Conservation (phyloP, 37 sponge, comb jelly and placozoan genomes). For the Beroe forskalii region DNA sequence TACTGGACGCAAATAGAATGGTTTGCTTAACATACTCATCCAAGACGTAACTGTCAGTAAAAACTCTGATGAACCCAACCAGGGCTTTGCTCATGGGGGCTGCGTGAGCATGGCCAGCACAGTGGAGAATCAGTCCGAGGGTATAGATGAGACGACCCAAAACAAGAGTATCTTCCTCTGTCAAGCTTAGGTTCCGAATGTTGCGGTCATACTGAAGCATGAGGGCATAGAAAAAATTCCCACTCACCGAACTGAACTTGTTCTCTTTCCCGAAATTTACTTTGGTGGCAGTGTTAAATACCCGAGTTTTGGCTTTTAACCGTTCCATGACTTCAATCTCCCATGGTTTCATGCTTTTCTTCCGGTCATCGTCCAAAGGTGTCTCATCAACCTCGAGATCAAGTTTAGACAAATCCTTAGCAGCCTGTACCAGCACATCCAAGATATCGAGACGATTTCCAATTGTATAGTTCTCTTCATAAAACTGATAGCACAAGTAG, state of each 20-base stretch:
- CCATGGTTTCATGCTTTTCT: constrained; percentile 54
- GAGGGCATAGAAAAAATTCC: constrained; percentile 61
- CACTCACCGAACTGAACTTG: constrained; percentile 35
- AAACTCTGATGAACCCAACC: constrained; percentile 20
- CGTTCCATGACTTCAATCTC: constrained; percentile 50
- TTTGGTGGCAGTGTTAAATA: constrained; percentile 48
- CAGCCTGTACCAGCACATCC: constrained; percentile 16
- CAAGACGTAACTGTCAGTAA: constrained; percentile 43
- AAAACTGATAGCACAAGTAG: constrained; percentile 47
- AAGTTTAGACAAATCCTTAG: not conserved
- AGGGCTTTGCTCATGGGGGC: constrained; percentile 56
- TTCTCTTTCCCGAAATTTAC: constrained; percentile 18
- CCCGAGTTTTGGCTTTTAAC: constrained; percentile 16
- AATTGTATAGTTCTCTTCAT: constrained; percentile 50
- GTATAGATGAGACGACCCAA: constrained; percentile 61
- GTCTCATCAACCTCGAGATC: not conserved
- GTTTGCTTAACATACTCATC: constrained; percentile 60
- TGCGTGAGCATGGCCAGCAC: constrained; percentile 17
- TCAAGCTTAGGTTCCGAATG: constrained; percentile 3
- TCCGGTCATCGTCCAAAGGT: not conserved
- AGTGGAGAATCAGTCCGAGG: constrained; percentile 48
- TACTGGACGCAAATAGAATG: constrained; percentile 36
- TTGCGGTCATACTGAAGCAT: constrained; percentile 47
- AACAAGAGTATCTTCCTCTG: constrained; percentile 53
- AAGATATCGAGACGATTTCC: constrained; percentile 26